phyloP scores from a whole-genome alignment of 2,888 invertebrate species.

The Mesorhabditis spiculigera region DNA sequence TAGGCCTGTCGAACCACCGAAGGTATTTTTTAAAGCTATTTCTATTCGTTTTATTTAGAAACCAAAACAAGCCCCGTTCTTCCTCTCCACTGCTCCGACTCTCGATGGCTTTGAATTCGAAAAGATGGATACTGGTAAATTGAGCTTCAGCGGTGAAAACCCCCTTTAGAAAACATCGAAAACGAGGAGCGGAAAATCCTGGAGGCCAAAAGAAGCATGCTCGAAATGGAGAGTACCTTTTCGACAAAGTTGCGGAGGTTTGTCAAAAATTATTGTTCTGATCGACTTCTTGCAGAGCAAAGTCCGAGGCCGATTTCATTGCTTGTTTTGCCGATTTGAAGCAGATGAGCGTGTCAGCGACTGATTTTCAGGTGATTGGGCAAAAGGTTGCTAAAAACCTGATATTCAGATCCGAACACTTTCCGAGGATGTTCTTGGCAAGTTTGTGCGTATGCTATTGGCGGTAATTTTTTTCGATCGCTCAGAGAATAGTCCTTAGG shows the following conservation, averaged over 20 bases:
- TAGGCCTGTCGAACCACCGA: conserved; percentile 80
- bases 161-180: conserved; percentile 1
- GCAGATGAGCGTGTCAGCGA: conserved; percentile 41
- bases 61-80: conserved; percentile 76
- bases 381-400: background rate
- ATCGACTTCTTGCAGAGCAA: background rate
- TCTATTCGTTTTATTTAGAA: background rate
- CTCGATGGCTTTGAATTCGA: conserved; percentile 75
- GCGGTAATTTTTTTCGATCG: conserved; percentile 19
- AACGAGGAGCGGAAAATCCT: conserved; percentile 22
- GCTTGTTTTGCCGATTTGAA: conserved; percentile 17
- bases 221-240: conserved; percentile 41
- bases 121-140: conserved; percentile 15
- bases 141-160: background rate
- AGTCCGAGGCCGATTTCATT: background rate
- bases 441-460: conserved; percentile 43
- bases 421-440: conserved; percentile 23
- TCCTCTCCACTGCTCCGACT: conserved; percentile 83
- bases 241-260: conserved; percentile 20
- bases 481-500: conserved; percentile 60
- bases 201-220: conserved; percentile 37
- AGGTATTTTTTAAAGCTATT: conserved; percentile 52
- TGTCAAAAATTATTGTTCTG: conserved; percentile 1
- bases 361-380: conserved; percentile 36
- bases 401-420: conserved; percentile 40